Conservation (phyloP, 1,140 invertebrate genomes). For the Tetramorium alpestre region DNA sequence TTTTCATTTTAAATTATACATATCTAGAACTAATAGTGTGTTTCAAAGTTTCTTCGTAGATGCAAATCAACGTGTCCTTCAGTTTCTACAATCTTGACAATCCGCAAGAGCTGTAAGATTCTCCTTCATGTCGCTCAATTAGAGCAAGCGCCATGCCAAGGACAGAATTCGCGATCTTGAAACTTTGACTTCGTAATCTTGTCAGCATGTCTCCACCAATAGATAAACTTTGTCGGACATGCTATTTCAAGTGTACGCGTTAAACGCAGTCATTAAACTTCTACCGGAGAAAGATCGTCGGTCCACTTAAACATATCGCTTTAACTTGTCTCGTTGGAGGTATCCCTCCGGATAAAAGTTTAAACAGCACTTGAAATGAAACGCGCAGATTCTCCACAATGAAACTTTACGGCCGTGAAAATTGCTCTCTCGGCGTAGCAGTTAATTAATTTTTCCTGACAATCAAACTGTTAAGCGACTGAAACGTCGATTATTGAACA, state of each 20-base stretch:
- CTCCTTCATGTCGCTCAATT: conserved; percentile 71
- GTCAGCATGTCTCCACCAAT: conserved; percentile 4
- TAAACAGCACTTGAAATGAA: conserved; percentile 51
- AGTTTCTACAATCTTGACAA: not conserved
- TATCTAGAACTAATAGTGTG: not conserved
- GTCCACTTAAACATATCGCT: conserved; percentile 31
- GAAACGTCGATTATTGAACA: conserved; percentile 22
- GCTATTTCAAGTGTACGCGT: conserved; percentile 60
- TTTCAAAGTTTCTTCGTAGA: conserved; percentile 45
- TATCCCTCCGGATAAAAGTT: conserved; percentile 63
- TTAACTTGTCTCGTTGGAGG: not conserved
- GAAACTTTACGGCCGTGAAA: conserved; percentile 47
- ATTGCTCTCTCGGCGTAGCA: conserved; percentile 40
- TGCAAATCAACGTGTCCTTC: conserved; percentile 6
- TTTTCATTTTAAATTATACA: not conserved
- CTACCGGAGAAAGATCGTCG: not conserved
- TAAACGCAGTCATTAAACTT: conserved; percentile 65
- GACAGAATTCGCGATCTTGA: conserved; percentile 69
- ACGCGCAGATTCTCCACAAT: conserved; percentile 55
- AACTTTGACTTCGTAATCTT: conserved; percentile 67
- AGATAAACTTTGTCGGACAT: conserved; percentile 17
- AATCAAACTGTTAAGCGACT: not conserved
- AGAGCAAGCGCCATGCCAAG: conserved; percentile 64
- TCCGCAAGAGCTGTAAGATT: conserved; percentile 21
- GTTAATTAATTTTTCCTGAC: conserved; percentile 63